phyloP scores from a whole-genome alignment of 2,113 vertebrate genomes.

The Urocolius indicus region DNA sequence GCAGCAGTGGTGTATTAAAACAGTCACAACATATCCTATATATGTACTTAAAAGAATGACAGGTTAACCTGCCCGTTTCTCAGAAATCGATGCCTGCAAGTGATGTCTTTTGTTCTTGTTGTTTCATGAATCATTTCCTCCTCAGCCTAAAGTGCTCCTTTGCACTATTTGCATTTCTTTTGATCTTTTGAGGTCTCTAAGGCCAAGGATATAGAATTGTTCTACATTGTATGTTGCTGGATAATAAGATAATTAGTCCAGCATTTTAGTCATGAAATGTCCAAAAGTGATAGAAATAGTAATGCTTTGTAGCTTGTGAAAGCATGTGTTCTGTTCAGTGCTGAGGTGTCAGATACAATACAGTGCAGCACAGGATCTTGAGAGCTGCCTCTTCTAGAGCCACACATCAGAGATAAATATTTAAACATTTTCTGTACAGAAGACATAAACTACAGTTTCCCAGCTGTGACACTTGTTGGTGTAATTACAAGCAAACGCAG shows the following conservation, averaged over 20 bases:
- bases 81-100: not conserved
- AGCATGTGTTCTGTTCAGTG: not conserved
- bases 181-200: not conserved
- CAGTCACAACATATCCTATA: not conserved
- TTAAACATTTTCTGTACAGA: slow-evolving; percentile 21
- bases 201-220: not conserved
- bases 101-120: not conserved
- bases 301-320: not conserved
- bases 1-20: not conserved
- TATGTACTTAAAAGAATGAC: not conserved
- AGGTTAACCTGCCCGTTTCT: not conserved
- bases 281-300: not conserved
- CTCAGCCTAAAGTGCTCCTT: not conserved
- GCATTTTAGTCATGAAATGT: not conserved
- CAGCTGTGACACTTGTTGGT: slow-evolving; percentile 22
- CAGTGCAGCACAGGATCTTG: not conserved
- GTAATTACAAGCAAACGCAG: slow-evolving; percentile 10
- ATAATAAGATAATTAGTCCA: not conserved
- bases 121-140: not conserved
- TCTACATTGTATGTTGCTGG: not conserved
- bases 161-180: not conserved
- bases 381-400: not conserved
- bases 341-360: not conserved
- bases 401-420: slow-evolving; percentile 16
- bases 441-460: not conserved